Percentiles rank a stretch among this genome's conserved stretches.
Evolutionary conservation across 1,140 invertebrate genomes (phyloP).

Genomic region (Oryctes rhinoceros): DNA sequence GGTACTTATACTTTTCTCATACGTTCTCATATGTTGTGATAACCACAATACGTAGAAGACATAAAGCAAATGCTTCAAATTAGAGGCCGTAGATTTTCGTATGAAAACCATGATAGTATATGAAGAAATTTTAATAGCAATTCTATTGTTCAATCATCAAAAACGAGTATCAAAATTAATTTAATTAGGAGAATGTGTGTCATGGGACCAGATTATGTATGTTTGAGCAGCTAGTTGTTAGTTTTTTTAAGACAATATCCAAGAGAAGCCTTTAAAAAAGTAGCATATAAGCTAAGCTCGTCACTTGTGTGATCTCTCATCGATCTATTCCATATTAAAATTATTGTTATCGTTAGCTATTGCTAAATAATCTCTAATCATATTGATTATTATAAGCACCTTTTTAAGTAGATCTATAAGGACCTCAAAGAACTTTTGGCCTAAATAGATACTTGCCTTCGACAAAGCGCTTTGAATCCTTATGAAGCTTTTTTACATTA

Average conservation of each 20-base stretch:
- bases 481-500: no score
- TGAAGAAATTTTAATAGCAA: not conserved
- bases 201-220: conserved; percentile 27
- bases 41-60: not conserved
- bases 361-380: not conserved
- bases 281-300: conserved; percentile 38
- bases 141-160: not conserved
- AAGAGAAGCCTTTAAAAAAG: conserved; percentile 37
- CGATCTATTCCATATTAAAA: conserved; percentile 20
- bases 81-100: not conserved
- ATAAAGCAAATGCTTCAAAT: not conserved
- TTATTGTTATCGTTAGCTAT: conserved; percentile 1
- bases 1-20: not conserved
- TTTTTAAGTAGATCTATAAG: not conserved
- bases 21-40: not conserved
- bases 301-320: conserved; percentile 35
- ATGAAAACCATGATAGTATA: not conserved
- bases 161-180: conserved; percentile 12
- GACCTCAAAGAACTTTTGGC: not conserved
- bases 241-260: conserved; percentile 39
- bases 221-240: conserved; percentile 35
- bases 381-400: conserved; percentile 17
- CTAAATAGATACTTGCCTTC: no score
- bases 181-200: conserved; percentile 19
- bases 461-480: no score